Percentiles rank a stretch among this genome's conserved stretches.
Conservation (phyloP, 2,888 invertebrate species). For the Agonopterix arenella region DNA sequence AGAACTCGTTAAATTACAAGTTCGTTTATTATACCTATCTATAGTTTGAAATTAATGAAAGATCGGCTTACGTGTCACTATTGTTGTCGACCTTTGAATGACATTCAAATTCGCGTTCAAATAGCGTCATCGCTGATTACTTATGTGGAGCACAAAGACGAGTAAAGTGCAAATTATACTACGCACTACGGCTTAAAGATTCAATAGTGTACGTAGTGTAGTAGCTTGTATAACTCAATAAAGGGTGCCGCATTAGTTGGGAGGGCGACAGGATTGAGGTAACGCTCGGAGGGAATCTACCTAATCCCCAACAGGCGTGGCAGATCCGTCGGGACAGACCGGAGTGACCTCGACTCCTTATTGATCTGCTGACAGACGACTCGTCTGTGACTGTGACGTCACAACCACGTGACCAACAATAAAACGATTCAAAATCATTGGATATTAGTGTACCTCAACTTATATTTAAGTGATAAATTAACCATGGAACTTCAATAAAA, state of each 20-base stretch:
- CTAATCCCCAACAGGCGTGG: conserved; percentile 36
- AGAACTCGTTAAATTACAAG: too few relatives aligned
- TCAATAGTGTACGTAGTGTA: not conserved
- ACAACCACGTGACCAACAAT: conserved; percentile 33
- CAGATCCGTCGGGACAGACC: conserved; percentile 40
- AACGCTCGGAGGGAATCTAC: conserved; percentile 4
- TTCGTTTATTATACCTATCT: too few relatives aligned
- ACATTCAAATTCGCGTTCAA: not conserved
- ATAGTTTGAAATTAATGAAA: too few relatives aligned
- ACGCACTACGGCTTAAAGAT: not conserved
- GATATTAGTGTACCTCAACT: not conserved
- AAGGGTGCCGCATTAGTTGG: not conserved
- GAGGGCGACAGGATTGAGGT: conserved; percentile 7
- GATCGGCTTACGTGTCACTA: too few relatives aligned
- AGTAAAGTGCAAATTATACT: too few relatives aligned
- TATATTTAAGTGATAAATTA: not conserved
- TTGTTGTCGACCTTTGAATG: too few relatives aligned
- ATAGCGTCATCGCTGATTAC: not conserved
- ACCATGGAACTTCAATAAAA: not conserved
- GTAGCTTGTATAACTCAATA: not conserved
- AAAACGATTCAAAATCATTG: not conserved
- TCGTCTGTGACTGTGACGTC: conserved; percentile 55
- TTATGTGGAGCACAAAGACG: not conserved
- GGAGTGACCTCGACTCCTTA: conserved; percentile 65
- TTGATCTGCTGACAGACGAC: conserved; percentile 60